These are phyloP conservation scores for Danio tinwini DNA, from an alignment of 2,797 vertebrate genomes.

Conservation along the genomic window DNA sequence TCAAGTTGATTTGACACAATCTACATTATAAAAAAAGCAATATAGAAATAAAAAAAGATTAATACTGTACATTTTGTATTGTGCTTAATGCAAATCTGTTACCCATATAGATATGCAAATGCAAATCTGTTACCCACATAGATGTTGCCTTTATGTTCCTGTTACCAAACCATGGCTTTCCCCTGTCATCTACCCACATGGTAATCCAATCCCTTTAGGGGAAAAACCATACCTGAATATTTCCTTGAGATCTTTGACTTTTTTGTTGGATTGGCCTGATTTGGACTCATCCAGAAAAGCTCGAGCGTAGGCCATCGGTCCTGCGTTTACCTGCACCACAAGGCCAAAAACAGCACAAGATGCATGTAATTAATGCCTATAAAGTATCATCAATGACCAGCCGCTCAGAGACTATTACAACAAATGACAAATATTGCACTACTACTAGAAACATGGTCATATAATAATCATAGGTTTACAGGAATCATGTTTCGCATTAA, in stretches of 20 bases:
- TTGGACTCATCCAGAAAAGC: constrained; percentile 92
- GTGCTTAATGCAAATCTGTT: no score
- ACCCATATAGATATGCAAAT: background rate
- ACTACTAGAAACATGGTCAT: background rate
- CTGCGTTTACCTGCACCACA: constrained; percentile 92
- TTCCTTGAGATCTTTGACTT: constrained; percentile 93
- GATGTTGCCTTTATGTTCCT: background rate
- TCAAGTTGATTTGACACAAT: no score
- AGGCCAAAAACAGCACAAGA: constrained; percentile 22
- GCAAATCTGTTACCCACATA: background rate
- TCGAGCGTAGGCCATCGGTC: constrained; percentile 95
- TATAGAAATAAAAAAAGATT: no score
- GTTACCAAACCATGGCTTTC: background rate
- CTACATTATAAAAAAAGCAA: no score
- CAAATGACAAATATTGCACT: background rate
- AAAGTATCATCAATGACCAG: background rate
- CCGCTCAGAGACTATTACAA: background rate
- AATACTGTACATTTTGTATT: no score
- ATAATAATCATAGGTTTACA: background rate
- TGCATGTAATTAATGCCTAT: background rate
- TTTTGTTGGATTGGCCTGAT: constrained; percentile 85
- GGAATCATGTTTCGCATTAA: background rate
- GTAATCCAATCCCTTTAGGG: background rate
- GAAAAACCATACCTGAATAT: constrained; percentile 84
- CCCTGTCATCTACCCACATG: background rate